Evolutionary conservation across 2,888 invertebrate genomes (phyloP).

Genomic region (Morpho deidamia): DNA sequence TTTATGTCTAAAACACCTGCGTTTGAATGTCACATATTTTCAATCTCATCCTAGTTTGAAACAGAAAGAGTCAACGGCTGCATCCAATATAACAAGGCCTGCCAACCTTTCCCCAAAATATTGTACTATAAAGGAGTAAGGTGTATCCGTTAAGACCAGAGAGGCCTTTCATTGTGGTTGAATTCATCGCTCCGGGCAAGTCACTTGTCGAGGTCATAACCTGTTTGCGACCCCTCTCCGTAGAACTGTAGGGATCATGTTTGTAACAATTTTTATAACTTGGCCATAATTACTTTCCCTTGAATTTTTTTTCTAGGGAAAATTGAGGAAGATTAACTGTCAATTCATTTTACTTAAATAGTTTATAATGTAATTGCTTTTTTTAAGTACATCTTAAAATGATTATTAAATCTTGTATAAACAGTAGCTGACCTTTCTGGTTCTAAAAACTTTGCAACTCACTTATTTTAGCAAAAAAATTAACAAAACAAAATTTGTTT

Average conservation of each 20-base stretch:
- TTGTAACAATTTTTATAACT: constrained; percentile 57
- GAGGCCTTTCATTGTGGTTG: constrained; percentile 52
- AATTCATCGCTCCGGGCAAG: constrained; percentile 66
- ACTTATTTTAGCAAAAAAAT: too few relatives aligned
- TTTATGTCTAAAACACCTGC: constrained; percentile 26
- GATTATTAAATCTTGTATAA: too few relatives aligned
- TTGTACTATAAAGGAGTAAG: constrained; percentile 27
- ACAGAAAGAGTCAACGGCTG: constrained; percentile 53
- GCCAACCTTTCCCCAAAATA: constrained; percentile 28
- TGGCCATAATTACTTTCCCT: constrained; percentile 22
- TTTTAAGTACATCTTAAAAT: too few relatives aligned
- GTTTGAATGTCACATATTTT: constrained; percentile 49
- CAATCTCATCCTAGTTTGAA: constrained; percentile 69
- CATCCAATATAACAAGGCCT: constrained; percentile 41
- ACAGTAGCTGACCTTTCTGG: too few relatives aligned
- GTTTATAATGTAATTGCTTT: too few relatives aligned
- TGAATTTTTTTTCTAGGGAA: too few relatives aligned
- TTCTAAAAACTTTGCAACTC: too few relatives aligned
- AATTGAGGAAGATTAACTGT: too few relatives aligned
- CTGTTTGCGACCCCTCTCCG: constrained; percentile 76
- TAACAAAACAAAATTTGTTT: too few relatives aligned
- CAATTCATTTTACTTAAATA: too few relatives aligned
- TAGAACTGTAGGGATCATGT: constrained; percentile 60
- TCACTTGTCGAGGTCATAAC: constrained; percentile 78
- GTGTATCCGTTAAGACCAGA: constrained; percentile 33